phyloP scores from a whole-genome alignment of 2,888 invertebrate species.

The Hypsopygia costalis region DNA sequence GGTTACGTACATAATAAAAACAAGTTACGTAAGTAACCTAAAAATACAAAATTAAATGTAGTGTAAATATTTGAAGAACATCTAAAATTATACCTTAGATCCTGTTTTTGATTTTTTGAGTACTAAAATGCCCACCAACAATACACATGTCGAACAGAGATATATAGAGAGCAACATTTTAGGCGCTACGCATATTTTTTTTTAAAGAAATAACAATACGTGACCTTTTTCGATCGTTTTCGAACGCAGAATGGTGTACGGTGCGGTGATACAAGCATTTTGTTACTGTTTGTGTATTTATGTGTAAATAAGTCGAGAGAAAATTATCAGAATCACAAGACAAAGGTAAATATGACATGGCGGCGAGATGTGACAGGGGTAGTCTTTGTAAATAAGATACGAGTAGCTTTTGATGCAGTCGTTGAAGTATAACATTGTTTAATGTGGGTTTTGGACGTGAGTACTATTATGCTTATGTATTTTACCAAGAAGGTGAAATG shows the following conservation, averaged over 20 bases:
- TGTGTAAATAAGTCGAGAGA: conserved; percentile 3
- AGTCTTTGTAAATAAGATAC: neutral
- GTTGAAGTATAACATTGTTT: no score
- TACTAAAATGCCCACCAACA: conserved; percentile 43
- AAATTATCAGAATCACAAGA: conserved; percentile 12
- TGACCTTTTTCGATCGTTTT: conserved; percentile 22
- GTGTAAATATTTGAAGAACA: no score
- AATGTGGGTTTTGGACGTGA: neutral
- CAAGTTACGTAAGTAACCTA: no score
- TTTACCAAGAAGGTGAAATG: no score
- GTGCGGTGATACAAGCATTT: neutral
- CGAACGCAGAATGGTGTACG: neutral
- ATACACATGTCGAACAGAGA: conserved; percentile 45
- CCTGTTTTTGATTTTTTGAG: conserved; percentile 41
- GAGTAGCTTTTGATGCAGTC: neutral
- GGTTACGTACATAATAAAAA: no score
- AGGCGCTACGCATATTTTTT: neutral
- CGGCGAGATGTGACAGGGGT: neutral
- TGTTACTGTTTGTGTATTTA: conserved; percentile 3
- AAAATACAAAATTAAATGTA: no score
- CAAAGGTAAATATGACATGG: conserved; percentile 7
- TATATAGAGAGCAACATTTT: conserved; percentile 51
- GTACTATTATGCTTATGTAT: neutral
- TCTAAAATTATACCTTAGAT: conserved; percentile 30
- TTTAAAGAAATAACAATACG: conserved; percentile 10